Conservation (phyloP, 2,113 vertebrate species). For the Esox niger region DNA sequence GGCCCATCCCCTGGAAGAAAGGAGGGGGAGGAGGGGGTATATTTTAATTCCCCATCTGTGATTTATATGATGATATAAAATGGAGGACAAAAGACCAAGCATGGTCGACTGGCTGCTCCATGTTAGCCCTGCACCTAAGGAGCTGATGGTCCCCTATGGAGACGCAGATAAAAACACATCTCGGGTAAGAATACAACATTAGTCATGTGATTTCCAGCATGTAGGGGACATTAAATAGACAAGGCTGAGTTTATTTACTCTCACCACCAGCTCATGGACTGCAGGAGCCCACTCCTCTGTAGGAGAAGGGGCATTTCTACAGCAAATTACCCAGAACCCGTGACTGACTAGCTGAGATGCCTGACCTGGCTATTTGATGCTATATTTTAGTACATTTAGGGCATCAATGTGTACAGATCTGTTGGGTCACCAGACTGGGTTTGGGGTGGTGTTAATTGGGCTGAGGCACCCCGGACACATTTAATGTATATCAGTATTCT, state of each 20-base stretch:
- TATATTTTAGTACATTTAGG: not conserved
- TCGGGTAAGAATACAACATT: constrained; percentile 40
- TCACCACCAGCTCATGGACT: constrained; percentile 4
- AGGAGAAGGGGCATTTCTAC: not conserved
- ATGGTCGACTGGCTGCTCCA: constrained; percentile 44
- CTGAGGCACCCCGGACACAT: not conserved
- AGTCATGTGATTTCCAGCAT: constrained; percentile 38
- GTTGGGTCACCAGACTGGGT: not conserved
- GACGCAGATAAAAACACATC: constrained; percentile 50
- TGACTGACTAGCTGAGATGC: not conserved
- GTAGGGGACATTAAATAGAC: constrained; percentile 26
- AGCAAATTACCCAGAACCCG: not conserved
- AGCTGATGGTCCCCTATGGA: constrained; percentile 45
- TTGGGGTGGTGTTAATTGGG: no score
- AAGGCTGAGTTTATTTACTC: constrained; percentile 7
- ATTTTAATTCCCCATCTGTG: constrained; percentile 57
- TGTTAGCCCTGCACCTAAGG: constrained; percentile 36
- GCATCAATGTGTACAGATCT: not conserved
- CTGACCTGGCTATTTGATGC: not conserved
- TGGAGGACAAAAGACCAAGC: constrained; percentile 59
- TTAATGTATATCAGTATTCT: not conserved
- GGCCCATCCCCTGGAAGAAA: constrained; percentile 53
- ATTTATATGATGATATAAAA: constrained; percentile 79
- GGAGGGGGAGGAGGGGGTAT: constrained; percentile 7
- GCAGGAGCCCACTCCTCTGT: not conserved